Evolutionary conservation across 2,113 vertebrate species (phyloP).

Genomic region (Rhineura floridana): DNA sequence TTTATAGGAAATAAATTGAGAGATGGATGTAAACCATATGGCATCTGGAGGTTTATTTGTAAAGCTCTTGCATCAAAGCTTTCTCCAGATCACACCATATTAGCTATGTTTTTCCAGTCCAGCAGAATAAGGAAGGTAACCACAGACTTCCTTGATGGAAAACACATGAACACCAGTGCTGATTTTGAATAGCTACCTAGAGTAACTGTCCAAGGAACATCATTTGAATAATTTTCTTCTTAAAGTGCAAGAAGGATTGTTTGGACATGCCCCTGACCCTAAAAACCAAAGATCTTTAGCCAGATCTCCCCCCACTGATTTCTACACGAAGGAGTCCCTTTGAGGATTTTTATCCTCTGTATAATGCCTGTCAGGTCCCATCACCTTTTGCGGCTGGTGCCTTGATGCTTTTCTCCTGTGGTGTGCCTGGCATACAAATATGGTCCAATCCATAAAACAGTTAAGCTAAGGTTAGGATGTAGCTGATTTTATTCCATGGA

Average conservation of each 20-base stretch:
- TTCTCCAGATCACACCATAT: slow-evolving; percentile 97
- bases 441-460: background rate
- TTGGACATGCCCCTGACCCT: slow-evolving; percentile 72
- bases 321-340: slow-evolving; percentile 24
- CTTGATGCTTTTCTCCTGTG: background rate
- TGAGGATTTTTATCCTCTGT: slow-evolving; percentile 4
- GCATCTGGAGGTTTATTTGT: slow-evolving; percentile 97
- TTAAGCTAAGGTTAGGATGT: background rate
- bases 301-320: slow-evolving; percentile 46
- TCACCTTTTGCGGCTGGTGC: background rate
- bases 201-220: slow-evolving; percentile 83
- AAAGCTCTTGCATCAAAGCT: slow-evolving; percentile 98
- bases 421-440: background rate
- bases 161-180: slow-evolving; percentile 93
- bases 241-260: slow-evolving; percentile 74
- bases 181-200: slow-evolving; percentile 80
- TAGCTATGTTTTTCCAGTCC: slow-evolving; percentile 99
- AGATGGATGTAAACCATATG: slow-evolving; percentile 99
- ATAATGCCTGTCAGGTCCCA: slow-evolving; percentile 13
- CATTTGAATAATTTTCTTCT: slow-evolving; percentile 85
- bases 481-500: slow-evolving; percentile 14
- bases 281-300: slow-evolving; percentile 60
- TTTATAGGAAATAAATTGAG: slow-evolving; percentile 99
- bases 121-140: slow-evolving; percentile 98
- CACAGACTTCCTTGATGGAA: slow-evolving; percentile 98